Conservation (phyloP, 1,140 invertebrate genomes). For the Leptinotarsa defecta region DNA sequence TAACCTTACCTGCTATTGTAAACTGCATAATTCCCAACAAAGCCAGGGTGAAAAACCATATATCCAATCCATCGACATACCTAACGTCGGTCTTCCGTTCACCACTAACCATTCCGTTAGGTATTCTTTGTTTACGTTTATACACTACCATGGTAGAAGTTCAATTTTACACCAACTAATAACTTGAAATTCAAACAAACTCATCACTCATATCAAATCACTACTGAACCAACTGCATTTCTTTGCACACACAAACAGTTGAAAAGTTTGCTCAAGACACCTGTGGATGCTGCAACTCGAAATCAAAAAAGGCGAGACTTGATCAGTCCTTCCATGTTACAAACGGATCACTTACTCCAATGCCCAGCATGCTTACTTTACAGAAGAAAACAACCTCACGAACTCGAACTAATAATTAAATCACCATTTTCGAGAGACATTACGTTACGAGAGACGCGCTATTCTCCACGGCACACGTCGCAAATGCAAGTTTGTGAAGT, state of each 20-base stretch:
- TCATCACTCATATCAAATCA: slow-evolving; percentile 2
- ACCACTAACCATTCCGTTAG: slow-evolving; percentile 16
- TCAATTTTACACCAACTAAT: background rate
- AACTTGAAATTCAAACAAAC: background rate
- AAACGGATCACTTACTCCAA: no score
- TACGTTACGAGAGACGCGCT: slow-evolving; percentile 9
- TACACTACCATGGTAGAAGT: slow-evolving; percentile 14
- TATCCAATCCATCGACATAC: background rate
- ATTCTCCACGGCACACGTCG: background rate
- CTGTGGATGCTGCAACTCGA: slow-evolving; percentile 29
- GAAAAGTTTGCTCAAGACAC: slow-evolving; percentile 31
- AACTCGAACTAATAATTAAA: background rate
- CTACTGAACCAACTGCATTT: slow-evolving; percentile 1
- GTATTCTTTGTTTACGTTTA: slow-evolving; percentile 18
- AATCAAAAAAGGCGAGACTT: background rate
- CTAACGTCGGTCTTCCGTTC: slow-evolving; percentile 17
- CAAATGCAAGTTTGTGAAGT: slow-evolving; percentile 28
- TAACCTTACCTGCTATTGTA: slow-evolving; percentile 18
- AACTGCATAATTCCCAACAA: background rate
- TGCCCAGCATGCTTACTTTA: background rate
- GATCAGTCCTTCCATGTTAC: background rate
- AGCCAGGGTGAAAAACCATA: slow-evolving; percentile 14
- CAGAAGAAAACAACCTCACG: background rate
- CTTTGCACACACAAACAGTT: slow-evolving; percentile 4
- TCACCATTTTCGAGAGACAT: slow-evolving; percentile 1